Evolutionary conservation across 2,113 vertebrate species (phyloP), one percentile per base, ranked within the genome.

Genomic region (Pogonocichla stellata): DNA sequence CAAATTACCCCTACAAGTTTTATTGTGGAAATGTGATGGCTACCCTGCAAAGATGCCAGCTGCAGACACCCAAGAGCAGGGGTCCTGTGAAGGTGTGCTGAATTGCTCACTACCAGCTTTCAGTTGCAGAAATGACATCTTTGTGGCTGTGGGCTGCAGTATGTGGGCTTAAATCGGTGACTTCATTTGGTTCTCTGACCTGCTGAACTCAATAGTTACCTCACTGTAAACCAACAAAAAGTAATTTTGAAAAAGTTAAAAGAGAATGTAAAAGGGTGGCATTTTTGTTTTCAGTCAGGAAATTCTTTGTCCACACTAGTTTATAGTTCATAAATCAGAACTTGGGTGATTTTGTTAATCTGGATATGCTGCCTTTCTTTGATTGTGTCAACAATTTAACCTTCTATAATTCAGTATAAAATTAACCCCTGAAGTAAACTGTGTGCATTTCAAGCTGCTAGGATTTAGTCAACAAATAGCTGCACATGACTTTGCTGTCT

Each of bases 1-100:
- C 88, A 91, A 93, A 96, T 96, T 84, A 86, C 53, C 73, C 67
- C 91, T 89, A 56, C 29, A 94, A 88, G 80, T 96, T 97, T 93
- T 95, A 87, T 95, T 96, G 80, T 91, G 95, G 50, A 90, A 79
- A 57, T 77, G 34, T 62, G 75, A 86, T 95, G 88, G 43, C 19
- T 67, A 4, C 33, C 47, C n/a, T 78, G 83, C 54, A 72, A 79
- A 93, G 78, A 78, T 58, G 85, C 48, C 53, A 54, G 66, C 88
- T 87, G 60, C 45, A 72, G 81, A 40, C 64, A 69, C 56, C 73
- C 47, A n/a, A 51, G 73, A 94, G 70, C 23, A 33, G 17, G 19
- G 65, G 40, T 54, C 66, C 87, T 42, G 66, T 0, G 36, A 93
- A 93, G 47, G 43, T 80, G 81, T 8, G 29, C 45, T 71, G 85